Evolutionary conservation across 1,140 invertebrate species (phyloP).

Genomic region (Ladona fulva): DNA sequence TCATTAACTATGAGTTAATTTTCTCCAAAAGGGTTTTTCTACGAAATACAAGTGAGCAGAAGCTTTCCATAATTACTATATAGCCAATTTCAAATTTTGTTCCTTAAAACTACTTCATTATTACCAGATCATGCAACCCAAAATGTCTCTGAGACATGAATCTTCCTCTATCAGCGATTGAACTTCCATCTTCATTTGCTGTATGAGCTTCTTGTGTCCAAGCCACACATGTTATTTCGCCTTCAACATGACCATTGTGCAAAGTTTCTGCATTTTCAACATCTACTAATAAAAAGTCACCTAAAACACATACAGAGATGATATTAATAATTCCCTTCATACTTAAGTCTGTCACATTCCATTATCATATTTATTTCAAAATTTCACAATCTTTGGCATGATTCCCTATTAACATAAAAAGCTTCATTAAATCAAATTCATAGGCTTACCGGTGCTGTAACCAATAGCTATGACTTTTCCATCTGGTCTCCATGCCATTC

Average conservation of each 20-base stretch:
- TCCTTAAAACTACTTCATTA: neutral
- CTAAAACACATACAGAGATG: slow-evolving; percentile 19
- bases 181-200: slow-evolving; percentile 19
- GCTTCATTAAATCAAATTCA: no score
- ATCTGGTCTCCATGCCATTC: slow-evolving; percentile 87
- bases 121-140: neutral
- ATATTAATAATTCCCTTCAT: no score
- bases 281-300: slow-evolving; percentile 60
- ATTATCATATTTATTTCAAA: no score
- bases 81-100: no score
- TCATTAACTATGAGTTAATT: no score
- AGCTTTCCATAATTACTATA: no score
- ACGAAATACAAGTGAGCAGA: no score
- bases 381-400: no score
- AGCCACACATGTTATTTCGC: slow-evolving; percentile 42
- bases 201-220: slow-evolving; percentile 40
- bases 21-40: no score
- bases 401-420: no score
- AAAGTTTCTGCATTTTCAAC: slow-evolving; percentile 81
- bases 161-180: neutral
- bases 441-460: slow-evolving; percentile 52
- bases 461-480: slow-evolving; percentile 75
- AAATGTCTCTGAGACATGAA: slow-evolving; percentile 14
- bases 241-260: slow-evolving; percentile 52
- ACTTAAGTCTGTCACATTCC: no score